phyloP scores from a whole-genome alignment of 1,140 invertebrate genomes.

The Pissodes strobi region DNA sequence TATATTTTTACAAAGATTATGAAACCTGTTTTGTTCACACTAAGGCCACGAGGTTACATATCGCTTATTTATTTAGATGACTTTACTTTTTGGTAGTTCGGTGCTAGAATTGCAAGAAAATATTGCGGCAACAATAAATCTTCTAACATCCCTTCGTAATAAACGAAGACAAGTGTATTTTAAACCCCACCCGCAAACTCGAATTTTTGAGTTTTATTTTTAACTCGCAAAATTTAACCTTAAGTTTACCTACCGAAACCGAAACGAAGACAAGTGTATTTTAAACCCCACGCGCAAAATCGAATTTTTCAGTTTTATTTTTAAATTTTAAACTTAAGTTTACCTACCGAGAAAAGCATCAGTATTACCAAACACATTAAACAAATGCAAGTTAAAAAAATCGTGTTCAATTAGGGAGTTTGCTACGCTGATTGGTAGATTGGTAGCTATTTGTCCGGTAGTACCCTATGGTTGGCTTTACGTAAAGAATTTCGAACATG shows the following conservation, averaged over 20 bases:
- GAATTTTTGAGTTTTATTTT: not conserved
- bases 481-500: not conserved
- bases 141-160: not conserved
- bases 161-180: not conserved
- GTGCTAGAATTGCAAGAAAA: not conserved
- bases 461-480: not conserved
- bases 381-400: too few relatives aligned
- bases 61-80: constrained; percentile 35
- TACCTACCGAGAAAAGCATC: too few relatives aligned
- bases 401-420: not conserved
- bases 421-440: not conserved
- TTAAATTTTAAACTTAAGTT: too few relatives aligned
- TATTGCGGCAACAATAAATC: not conserved
- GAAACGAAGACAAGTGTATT: not conserved
- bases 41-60: constrained; percentile 14
- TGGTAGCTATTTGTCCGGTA: not conserved
- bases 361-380: too few relatives aligned
- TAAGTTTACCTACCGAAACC: not conserved
- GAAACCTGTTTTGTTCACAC: constrained; percentile 16
- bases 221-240: not conserved
- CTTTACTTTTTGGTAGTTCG: constrained; percentile 13
- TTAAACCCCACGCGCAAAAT: not conserved
- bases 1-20: constrained; percentile 40
- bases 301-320: too few relatives aligned
- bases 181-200: not conserved